phyloP scores from a whole-genome alignment of 2,113 vertebrate species.

The Syngnathoides biaculeatus region DNA sequence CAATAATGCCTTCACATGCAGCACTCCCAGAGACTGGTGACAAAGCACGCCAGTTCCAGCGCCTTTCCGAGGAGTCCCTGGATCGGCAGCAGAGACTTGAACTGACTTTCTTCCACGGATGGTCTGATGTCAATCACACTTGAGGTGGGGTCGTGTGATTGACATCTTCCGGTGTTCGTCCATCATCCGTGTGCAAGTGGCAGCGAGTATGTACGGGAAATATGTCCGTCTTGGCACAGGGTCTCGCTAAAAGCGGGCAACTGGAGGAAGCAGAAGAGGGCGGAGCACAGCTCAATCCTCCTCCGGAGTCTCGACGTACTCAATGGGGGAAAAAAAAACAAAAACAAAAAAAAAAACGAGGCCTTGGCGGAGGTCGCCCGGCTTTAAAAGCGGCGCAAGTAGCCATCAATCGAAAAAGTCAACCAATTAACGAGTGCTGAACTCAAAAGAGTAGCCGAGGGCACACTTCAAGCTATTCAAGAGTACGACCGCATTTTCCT shows the following conservation, averaged over 20 bases:
- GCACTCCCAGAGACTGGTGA: constrained; percentile 30
- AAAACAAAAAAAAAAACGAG: no score
- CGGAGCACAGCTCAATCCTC: background rate
- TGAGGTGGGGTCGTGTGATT: background rate
- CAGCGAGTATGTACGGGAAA: constrained; percentile 47
- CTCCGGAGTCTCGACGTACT: no score
- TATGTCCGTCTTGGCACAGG: constrained; percentile 40
- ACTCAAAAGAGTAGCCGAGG: no score
- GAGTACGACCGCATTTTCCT: no score
- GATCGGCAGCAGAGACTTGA: background rate
- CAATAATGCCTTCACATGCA: constrained; percentile 64
- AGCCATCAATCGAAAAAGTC: background rate
- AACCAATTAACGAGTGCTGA: no score
- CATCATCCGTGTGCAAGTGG: constrained; percentile 27
- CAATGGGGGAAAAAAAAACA: no score
- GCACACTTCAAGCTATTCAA: no score
- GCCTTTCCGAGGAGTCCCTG: constrained; percentile 1
- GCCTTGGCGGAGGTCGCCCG: no score
- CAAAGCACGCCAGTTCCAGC: background rate
- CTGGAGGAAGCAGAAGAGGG: constrained; percentile 17
- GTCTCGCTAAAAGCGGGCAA: constrained; percentile 45
- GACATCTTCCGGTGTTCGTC: background rate
- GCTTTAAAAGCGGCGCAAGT: background rate
- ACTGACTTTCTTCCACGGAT: background rate
- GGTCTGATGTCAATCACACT: constrained; percentile 1